phyloP scores from a whole-genome alignment of 2,113 vertebrate species.

The Gymnorhina tibicen region DNA sequence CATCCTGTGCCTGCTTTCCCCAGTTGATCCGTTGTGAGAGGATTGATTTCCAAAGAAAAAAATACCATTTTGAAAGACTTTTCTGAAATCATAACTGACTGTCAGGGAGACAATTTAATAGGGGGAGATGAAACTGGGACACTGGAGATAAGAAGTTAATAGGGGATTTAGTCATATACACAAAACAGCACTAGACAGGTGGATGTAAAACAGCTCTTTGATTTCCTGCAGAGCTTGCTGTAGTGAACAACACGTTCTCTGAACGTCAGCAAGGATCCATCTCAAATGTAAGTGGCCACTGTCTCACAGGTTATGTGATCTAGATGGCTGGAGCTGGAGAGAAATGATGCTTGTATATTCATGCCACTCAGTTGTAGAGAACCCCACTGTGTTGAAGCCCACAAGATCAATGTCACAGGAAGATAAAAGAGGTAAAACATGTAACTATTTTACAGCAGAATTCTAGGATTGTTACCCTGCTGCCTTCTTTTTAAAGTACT shows the following conservation, averaged over 20 bases:
- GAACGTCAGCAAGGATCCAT: background rate
- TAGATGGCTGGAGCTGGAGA: background rate
- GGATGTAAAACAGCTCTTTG: background rate
- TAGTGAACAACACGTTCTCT: background rate
- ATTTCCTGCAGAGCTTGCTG: background rate
- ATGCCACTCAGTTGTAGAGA: background rate
- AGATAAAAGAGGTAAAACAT: background rate
- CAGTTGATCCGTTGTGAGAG: background rate
- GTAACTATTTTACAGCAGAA: background rate
- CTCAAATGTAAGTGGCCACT: background rate
- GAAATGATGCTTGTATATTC: background rate
- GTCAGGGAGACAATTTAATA: background rate
- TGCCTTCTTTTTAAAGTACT: background rate
- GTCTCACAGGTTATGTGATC: background rate
- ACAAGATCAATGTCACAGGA: background rate
- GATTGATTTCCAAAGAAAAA: background rate
- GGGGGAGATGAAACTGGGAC: constrained; percentile 1
- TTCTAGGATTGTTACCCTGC: background rate
- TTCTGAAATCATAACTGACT: background rate
- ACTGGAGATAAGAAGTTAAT: background rate
- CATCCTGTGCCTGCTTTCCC: background rate
- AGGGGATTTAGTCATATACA: background rate
- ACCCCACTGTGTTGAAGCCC: background rate
- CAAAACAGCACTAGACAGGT: background rate
- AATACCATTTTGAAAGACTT: background rate